Percentiles rank a stretch among this genome's conserved stretches.
Evolutionary conservation across 2,888 invertebrate genomes (phyloP).

Genomic region (Ormia ochracea): DNA sequence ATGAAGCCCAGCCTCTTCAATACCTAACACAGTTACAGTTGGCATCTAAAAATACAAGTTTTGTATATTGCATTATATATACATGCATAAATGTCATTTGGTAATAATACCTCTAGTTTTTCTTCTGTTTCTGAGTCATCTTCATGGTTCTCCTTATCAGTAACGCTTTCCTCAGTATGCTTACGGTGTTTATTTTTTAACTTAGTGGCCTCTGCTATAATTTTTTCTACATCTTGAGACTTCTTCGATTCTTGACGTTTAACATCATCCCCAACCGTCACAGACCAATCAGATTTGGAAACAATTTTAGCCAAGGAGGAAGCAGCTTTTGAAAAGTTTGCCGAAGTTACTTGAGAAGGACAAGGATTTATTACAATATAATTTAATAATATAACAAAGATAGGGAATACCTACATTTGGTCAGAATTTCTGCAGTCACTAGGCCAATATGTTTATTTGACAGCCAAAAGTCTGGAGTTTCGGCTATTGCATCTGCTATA

Average conservation of each 20-base stretch:
- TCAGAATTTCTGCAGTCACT: conserved; percentile 84
- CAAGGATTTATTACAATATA: neutral
- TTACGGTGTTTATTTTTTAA: conserved; percentile 67
- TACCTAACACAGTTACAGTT: conserved; percentile 75
- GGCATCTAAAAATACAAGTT: conserved; percentile 23
- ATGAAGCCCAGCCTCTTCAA: conserved; percentile 87
- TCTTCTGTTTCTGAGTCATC: conserved; percentile 17
- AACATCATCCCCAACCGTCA: conserved; percentile 70
- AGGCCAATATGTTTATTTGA: conserved; percentile 82
- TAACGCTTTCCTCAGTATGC: conserved; percentile 18
- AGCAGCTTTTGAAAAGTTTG: conserved; percentile 77
- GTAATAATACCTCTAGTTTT: conserved; percentile 44
- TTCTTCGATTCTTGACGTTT: conserved; percentile 64
- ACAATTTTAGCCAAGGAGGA: conserved; percentile 77
- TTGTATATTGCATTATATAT: neutral
- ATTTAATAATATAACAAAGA: neutral
- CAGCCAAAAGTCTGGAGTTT: conserved; percentile 83
- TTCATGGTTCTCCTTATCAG: neutral
- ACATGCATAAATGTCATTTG: neutral
- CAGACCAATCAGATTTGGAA: conserved; percentile 79
- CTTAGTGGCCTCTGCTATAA: conserved; percentile 68
- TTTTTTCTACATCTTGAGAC: conserved; percentile 67
- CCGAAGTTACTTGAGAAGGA: conserved; percentile 70
- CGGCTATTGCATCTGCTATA: conserved; percentile 79
- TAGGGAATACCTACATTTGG: conserved; percentile 78